These are phyloP conservation scores for Drosophila malerkotliana DNA, from an alignment of 1,140 invertebrate genomes.

Conservation along the genomic window DNA sequence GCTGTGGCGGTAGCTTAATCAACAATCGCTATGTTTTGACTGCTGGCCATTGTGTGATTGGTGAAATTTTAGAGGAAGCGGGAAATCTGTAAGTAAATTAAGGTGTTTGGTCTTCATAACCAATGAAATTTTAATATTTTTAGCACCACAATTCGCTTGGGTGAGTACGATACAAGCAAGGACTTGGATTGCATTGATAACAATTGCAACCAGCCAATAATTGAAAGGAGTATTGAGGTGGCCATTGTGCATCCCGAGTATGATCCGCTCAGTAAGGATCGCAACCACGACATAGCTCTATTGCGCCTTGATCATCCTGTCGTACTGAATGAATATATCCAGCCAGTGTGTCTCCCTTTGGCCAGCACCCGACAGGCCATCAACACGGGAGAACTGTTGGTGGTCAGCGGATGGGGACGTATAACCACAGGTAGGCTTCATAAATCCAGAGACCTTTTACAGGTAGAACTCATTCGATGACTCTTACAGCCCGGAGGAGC, in stretches of 20 bases:
- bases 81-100: slow-evolving; percentile 67
- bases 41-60: slow-evolving; percentile 93
- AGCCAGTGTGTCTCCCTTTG: slow-evolving; percentile 90
- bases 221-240: slow-evolving; percentile 76
- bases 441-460: not conserved
- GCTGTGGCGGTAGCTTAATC: slow-evolving; percentile 87
- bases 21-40: slow-evolving; percentile 87
- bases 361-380: slow-evolving; percentile 52
- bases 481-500: slow-evolving; percentile 73
- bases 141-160: slow-evolving; percentile 85
- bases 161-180: slow-evolving; percentile 86
- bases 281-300: slow-evolving; percentile 90
- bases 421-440: slow-evolving; percentile 84
- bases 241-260: slow-evolving; percentile 83
- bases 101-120: not conserved
- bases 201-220: slow-evolving; percentile 71
- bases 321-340: slow-evolving; percentile 88
- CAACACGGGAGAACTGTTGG: slow-evolving; percentile 83
- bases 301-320: slow-evolving; percentile 90
- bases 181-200: slow-evolving; percentile 85
- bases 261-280: slow-evolving; percentile 41
- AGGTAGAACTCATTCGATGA: not conserved
- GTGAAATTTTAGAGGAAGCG: slow-evolving; percentile 74
- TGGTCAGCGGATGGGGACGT: slow-evolving; percentile 90
- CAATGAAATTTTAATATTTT: not conserved